phyloP scores from a whole-genome alignment of 2,888 invertebrate genomes.

The Xestia ashworthii region DNA sequence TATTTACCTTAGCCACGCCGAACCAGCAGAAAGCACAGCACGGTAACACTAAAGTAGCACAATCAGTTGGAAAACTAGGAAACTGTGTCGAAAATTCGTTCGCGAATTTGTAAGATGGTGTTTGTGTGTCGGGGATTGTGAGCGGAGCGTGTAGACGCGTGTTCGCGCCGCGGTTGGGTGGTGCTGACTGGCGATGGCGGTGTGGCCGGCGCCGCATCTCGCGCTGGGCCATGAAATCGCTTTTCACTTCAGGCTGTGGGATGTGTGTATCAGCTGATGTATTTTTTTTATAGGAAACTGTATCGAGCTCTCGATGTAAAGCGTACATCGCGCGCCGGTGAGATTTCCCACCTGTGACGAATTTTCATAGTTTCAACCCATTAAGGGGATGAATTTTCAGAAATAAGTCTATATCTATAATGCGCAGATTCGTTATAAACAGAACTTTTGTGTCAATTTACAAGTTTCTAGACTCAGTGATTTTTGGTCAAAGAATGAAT shows the following conservation, averaged over 20 bases:
- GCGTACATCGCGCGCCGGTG: neutral
- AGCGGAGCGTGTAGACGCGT: constrained; percentile 51
- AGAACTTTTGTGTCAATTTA: neutral
- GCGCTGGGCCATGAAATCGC: constrained; percentile 54
- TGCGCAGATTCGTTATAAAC: neutral
- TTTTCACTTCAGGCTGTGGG: constrained; percentile 45
- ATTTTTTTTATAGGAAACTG: constrained; percentile 9
- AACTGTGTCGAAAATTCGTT: constrained; percentile 59
- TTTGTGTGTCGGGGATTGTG: constrained; percentile 40
- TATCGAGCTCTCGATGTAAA: neutral
- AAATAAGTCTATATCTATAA: neutral
- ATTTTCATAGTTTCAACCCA: neutral
- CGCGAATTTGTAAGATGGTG: constrained; percentile 55
- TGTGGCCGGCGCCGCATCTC: neutral
- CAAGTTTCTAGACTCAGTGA: neutral
- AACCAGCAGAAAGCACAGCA: constrained; percentile 56
- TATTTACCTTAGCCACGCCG: constrained; percentile 63
- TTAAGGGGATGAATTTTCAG: neutral
- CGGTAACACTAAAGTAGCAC: constrained; percentile 60
- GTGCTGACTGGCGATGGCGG: constrained; percentile 53
- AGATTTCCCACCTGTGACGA: neutral
- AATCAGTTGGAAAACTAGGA: constrained; percentile 51
- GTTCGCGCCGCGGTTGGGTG: constrained; percentile 48
- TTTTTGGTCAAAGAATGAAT: neutral
- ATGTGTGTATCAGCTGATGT: constrained; percentile 22